Evolutionary conservation across 2,888 invertebrate species (phyloP), one percentile per base, ranked within the genome.

Genomic region (Dicycla oo): DNA sequence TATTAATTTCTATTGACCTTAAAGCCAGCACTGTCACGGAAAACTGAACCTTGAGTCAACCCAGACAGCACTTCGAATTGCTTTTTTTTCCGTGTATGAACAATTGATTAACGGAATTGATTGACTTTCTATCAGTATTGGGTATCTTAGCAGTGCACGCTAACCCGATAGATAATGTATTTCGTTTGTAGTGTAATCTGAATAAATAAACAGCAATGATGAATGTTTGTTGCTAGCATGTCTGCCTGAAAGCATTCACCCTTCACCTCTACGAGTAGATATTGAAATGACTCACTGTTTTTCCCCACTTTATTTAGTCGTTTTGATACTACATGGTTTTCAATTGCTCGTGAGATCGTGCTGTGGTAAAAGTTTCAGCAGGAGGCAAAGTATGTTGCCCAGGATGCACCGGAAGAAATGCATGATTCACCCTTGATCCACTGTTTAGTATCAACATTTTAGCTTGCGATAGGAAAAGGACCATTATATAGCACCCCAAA

Each of bases 51-150:
- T 75, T 78, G 65, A 58, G 23, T 30, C 15, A 38, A 72, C 45
- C 65, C 20, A 51, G 67, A 63, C 53, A 67, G 49, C 57, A 53
- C 60, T 49, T 51, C 34, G 72, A 75, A 83, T 81, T 63, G 65
- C 26, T 47, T 66, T 82, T 61, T 70, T 83, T 74, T 61, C 67
- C 75, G 72, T 74, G 70, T 66, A 73, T 81, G 60, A 81, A 86
- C 78, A 69, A 81, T 83, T 78, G 60, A 86, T 84, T 78, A 83
- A 69, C 57, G 11, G 75, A 75, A 66, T 84, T 69, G 66, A 75
- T 78, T 83, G 66, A 68, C 51, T 84, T 73, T 86, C 73, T 84
- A 83, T 77, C 67, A 45, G 68, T 71, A 62, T 75, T 82, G 45
- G 53, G n/a, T 67, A 83, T 66, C 57, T 64, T 64, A 45, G 20